These are phyloP conservation scores for Polylopha cassiicola DNA, from an alignment of 2,888 invertebrate genomes.

Conservation along the genomic window DNA sequence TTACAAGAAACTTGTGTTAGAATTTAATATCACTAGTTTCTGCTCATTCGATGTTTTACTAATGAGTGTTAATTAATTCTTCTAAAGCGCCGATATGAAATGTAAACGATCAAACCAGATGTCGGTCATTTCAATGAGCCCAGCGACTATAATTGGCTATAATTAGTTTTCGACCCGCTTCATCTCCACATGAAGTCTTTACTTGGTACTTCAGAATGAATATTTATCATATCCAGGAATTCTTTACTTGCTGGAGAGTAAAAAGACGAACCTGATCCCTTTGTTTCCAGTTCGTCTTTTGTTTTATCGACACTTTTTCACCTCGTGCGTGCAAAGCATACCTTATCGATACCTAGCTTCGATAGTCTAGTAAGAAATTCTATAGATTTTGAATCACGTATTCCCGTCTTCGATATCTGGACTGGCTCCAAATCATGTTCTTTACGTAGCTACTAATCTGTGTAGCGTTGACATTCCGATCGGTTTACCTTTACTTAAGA, in stretches of 20 bases:
- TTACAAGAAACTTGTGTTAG: slow-evolving; percentile 22
- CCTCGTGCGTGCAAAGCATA: too few species aligned
- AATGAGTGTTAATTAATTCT: slow-evolving; percentile 54
- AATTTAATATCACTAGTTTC: slow-evolving; percentile 20
- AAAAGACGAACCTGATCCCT: background rate
- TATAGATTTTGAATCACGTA: too few species aligned
- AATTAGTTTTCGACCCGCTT: slow-evolving; percentile 40
- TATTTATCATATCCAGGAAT: slow-evolving; percentile 14
- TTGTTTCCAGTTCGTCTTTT: too few species aligned
- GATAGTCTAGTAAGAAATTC: too few species aligned
- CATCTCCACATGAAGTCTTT: slow-evolving; percentile 33
- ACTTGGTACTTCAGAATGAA: slow-evolving; percentile 26
- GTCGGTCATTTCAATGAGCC: slow-evolving; percentile 33
- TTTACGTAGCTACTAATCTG: too few species aligned
- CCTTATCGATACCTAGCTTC: too few species aligned
- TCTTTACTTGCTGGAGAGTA: slow-evolving; percentile 1
- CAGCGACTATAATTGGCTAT: slow-evolving; percentile 42
- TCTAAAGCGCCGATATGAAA: slow-evolving; percentile 41
- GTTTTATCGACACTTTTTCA: too few species aligned
- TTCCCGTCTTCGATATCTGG: too few species aligned
- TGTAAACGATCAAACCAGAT: slow-evolving; percentile 37
- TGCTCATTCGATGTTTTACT: slow-evolving; percentile 34
- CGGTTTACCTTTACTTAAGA: slow-evolving; percentile 18
- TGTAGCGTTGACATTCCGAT: too few species aligned
- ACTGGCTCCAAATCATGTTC: too few species aligned